phyloP scores from a whole-genome alignment of 2,113 vertebrate species.

The Mystacornis crossleyi region DNA sequence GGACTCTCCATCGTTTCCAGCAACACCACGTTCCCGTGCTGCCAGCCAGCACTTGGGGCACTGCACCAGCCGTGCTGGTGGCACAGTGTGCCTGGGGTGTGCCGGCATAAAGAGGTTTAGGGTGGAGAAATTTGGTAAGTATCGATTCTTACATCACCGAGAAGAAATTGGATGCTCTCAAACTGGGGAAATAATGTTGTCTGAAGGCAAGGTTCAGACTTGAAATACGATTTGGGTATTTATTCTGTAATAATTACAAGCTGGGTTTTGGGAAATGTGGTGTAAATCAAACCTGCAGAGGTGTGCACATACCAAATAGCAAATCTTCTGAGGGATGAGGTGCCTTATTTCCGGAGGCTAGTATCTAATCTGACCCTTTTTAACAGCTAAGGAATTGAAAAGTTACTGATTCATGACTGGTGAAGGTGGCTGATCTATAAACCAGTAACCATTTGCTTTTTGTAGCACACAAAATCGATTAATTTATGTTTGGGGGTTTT shows the following conservation, averaged over 20 bases:
- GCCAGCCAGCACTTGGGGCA: not conserved
- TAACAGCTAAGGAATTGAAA: not conserved
- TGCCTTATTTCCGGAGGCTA: not conserved
- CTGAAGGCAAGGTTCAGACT: not conserved
- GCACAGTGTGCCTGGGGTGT: fast-evolving
- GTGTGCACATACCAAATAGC: not conserved
- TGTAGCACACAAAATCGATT: not conserved
- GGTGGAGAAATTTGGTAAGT: not conserved
- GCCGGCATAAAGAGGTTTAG: not conserved
- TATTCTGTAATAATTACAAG: not conserved
- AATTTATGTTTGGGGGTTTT: not conserved
- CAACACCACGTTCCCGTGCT: fast-evolving
- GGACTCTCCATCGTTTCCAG: not conserved
- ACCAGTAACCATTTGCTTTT: not conserved
- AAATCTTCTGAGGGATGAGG: not conserved
- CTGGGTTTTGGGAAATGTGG: not conserved
- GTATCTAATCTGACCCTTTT: not conserved
- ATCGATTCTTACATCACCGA: not conserved
- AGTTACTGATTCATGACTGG: not conserved
- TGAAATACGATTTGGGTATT: not conserved
- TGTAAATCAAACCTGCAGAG: not conserved
- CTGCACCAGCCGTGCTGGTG: not conserved
- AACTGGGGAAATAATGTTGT: fast-evolving
- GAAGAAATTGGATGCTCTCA: not conserved
- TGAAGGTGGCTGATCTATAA: not conserved